Percentiles rank a stretch among this genome's conserved stretches.
Conservation (phyloP, 2,113 vertebrate genomes). For the Eulemur macaco region DNA sequence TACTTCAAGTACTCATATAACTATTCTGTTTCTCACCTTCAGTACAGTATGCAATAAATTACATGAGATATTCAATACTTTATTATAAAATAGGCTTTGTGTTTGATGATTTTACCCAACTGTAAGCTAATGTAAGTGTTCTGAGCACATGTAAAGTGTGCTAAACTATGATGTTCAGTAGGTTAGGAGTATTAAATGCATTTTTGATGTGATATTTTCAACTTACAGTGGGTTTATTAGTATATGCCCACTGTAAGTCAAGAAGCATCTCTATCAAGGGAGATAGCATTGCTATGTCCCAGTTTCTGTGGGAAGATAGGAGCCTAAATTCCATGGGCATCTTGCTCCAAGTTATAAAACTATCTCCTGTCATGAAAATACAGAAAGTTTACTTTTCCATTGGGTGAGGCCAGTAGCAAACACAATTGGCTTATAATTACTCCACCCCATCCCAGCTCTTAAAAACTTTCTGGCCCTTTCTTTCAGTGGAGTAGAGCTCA, state of each 20-base stretch:
- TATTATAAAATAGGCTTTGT: background rate
- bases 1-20: background rate
- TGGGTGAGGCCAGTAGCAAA: background rate
- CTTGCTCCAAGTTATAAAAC: background rate
- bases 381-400: background rate
- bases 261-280: too few species aligned
- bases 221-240: too few species aligned
- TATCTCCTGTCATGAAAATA: background rate
- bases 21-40: background rate
- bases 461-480: background rate
- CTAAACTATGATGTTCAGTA: background rate
- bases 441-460: background rate
- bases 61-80: background rate
- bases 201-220: too few species aligned
- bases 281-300: too few species aligned
- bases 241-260: too few species aligned
- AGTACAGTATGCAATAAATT: background rate
- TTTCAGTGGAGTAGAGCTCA: too few species aligned
- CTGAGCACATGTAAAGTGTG: background rate
- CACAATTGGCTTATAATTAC: background rate
- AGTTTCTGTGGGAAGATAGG: background rate
- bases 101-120: background rate
- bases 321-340: background rate
- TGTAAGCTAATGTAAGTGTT: background rate
- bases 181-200: background rate